Evolutionary conservation across 2,797 vertebrate species (phyloP).

Genomic region (Apogon talboti): DNA sequence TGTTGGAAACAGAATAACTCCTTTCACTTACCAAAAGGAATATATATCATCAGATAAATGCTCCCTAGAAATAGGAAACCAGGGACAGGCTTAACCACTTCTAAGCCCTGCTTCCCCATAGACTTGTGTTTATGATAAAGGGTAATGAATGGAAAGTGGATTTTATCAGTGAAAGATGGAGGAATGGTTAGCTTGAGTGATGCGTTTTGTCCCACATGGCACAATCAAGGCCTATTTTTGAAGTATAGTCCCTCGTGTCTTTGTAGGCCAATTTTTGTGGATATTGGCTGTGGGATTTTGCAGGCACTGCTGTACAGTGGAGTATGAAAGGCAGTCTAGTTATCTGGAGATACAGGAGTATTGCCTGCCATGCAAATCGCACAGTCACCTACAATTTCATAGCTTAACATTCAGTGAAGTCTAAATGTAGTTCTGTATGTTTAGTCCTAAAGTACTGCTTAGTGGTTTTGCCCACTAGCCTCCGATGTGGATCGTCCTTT

Average conservation of each 20-base stretch:
- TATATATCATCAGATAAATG: slow-evolving; percentile 86
- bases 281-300: slow-evolving; percentile 77
- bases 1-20: slow-evolving; percentile 82
- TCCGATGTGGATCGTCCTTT: no score
- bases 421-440: slow-evolving; percentile 1
- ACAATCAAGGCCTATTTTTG: slow-evolving; percentile 83
- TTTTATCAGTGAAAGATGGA: slow-evolving; percentile 84
- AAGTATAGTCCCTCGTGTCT: slow-evolving; percentile 73
- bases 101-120: slow-evolving; percentile 77
- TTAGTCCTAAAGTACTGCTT: neutral
- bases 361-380: slow-evolving; percentile 42
- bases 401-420: slow-evolving; percentile 14
- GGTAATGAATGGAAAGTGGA: slow-evolving; percentile 85
- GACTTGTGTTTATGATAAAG: slow-evolving; percentile 81
- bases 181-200: slow-evolving; percentile 80
- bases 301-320: slow-evolving; percentile 58
- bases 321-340: slow-evolving; percentile 37
- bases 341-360: slow-evolving; percentile 45
- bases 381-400: slow-evolving; percentile 6
- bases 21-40: slow-evolving; percentile 83
- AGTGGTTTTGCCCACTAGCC: neutral
- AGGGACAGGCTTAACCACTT: slow-evolving; percentile 83
- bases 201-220: slow-evolving; percentile 81
- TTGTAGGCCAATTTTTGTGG: slow-evolving; percentile 73
- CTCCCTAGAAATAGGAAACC: slow-evolving; percentile 81